Evolutionary conservation across 2,797 vertebrate species (phyloP).

Genomic region (Crax fasciolata): DNA sequence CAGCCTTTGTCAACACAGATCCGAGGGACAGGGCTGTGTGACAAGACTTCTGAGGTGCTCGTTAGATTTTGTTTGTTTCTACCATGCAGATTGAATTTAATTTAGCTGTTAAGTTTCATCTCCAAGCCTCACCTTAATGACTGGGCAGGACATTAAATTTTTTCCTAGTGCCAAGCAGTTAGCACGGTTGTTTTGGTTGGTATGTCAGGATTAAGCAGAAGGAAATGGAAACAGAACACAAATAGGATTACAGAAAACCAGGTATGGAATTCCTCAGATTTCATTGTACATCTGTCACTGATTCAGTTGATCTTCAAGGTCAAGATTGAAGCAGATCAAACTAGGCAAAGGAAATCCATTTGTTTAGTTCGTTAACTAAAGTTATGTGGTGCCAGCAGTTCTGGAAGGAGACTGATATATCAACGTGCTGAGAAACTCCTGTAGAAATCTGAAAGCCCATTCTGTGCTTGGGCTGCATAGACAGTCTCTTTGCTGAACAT

Average conservation of each 20-base stretch:
- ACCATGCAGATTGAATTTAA: not conserved
- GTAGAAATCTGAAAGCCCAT: not conserved
- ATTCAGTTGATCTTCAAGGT: not conserved
- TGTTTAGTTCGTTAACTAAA: not conserved
- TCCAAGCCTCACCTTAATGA: not conserved
- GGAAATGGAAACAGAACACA: not conserved
- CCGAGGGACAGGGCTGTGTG: not conserved
- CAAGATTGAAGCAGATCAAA: not conserved
- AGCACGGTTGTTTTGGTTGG: not conserved
- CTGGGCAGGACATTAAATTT: not conserved
- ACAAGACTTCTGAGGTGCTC: not conserved
- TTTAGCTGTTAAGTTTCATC: slow-evolving; percentile 13
- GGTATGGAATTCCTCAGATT: not conserved
- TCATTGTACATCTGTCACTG: not conserved
- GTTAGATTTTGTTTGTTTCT: not conserved
- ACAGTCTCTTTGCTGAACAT: not conserved
- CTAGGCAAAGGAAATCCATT: not conserved
- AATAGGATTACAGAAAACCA: not conserved
- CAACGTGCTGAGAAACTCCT: not conserved
- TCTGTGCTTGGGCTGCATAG: not conserved
- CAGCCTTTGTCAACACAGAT: not conserved
- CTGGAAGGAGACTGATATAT: not conserved
- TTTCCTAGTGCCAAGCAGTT: not conserved
- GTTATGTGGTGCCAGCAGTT: not conserved
- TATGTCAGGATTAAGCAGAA: not conserved